Base-by-base conservation (phyloP, 2,113 vertebrate species). In the Corythornis cristatus region DNA sequence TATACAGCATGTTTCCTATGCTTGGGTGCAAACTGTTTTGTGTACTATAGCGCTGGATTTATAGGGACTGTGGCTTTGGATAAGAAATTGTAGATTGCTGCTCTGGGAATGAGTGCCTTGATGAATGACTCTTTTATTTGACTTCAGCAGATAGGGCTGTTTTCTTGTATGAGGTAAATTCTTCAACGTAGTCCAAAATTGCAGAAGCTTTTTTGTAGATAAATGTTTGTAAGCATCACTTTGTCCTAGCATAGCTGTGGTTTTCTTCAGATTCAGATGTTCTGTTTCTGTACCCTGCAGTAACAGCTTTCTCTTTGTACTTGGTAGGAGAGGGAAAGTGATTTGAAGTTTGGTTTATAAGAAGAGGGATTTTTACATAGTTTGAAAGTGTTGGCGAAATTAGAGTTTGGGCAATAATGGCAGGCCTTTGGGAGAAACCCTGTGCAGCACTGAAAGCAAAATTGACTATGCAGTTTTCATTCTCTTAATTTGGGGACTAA, bases 321-420 rank as follows among this genome's bases (percentile, higher is more conserved):
- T 5, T 13, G 68, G 60, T 11, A 46, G 89, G 67, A 75, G 54
- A 75, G 33, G n/a, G n/a, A 73, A 74, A 66, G 53, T 3, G 46
- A 84, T 89, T 70, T 83, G 64, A 95, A 97, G 88, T 97, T 96
- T 83, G 70, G 46, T 58, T 88, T 56, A 6, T 33, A 61, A 19
- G 29, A 53, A 37, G 45, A 60, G 33, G 48, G 74, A 15, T 72
- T 85, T 71, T 90, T 74, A 43, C 40, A 29, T 6, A 89, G 71
- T 83, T 87, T 76, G 53, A 56, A 85, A 87, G 19, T 54, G 40
- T 53, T 86, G 51, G 20, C 40, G 43, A 35, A 87, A 89, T 73
- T 66, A 45, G 16, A 58, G 22, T 31, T 92, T 83, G 51, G 57
- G 12, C 74, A 78, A 26, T 54, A 53, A 83, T n/a, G 60, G 29